phyloP scores from a whole-genome alignment of 2,888 invertebrate genomes.

The Actias luna region DNA sequence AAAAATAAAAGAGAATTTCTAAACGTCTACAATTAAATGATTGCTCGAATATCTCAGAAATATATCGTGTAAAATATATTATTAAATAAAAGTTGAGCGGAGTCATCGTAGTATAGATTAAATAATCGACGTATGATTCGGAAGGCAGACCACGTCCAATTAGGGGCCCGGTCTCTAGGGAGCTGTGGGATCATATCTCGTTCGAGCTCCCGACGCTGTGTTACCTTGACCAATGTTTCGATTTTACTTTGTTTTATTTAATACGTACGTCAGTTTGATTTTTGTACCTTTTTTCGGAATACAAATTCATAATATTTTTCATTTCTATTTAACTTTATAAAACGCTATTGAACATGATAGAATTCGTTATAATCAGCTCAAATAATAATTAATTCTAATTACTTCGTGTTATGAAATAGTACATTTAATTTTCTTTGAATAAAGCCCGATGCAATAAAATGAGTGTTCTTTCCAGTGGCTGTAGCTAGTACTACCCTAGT shows the following conservation, averaged over 20 bases:
- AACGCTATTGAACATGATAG: not conserved
- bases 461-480: not conserved
- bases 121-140: conserved; percentile 62
- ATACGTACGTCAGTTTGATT: conserved; percentile 3
- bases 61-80: conserved; percentile 25
- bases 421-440: not conserved
- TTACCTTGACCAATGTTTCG: conserved; percentile 17
- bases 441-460: not conserved
- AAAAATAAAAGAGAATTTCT: not conserved
- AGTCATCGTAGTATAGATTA: conserved; percentile 59
- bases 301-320: not conserved
- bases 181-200: conserved; percentile 55
- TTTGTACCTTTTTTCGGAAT: not conserved
- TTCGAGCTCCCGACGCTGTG: conserved; percentile 18
- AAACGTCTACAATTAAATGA: conserved; percentile 19
- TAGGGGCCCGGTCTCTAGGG: conserved; percentile 60
- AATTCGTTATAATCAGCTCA: too few relatives aligned
- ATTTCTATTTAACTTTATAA: not conserved
- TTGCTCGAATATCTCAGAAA: conserved; percentile 24
- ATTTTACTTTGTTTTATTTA: conserved; percentile 11
- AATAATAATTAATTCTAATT: not conserved
- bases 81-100: conserved; percentile 34
- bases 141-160: conserved; percentile 72
- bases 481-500: too few relatives aligned
- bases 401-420: not conserved